A percentile compares a stretch with the other conserved stretches of the same genome.
Evolutionary conservation across 2,113 vertebrate species (phyloP).

Genomic region (Galemys pyrenaicus): DNA sequence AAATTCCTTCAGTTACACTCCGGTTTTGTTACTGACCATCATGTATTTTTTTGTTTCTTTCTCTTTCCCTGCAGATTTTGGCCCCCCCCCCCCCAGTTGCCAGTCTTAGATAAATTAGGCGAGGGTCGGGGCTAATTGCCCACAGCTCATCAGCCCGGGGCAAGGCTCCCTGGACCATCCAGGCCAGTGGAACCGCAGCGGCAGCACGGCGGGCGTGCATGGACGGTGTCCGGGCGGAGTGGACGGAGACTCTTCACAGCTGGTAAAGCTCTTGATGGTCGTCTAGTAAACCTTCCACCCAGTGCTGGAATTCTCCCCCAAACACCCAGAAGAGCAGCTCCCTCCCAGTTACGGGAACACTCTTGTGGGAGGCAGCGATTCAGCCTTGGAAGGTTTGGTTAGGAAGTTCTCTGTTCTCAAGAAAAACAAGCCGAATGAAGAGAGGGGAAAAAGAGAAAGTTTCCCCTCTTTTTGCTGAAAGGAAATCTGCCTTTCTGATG

Average conservation of each 20-base stretch:
- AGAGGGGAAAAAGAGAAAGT: too few relatives aligned
- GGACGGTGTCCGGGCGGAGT: too few relatives aligned
- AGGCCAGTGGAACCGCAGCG: not conserved
- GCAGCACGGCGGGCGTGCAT: too few relatives aligned
- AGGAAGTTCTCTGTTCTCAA: not conserved
- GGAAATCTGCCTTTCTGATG: not conserved
- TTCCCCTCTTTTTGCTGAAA: not conserved
- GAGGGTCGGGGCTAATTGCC: constrained; percentile 24
- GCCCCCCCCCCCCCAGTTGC: not conserved
- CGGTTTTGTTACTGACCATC: constrained; percentile 56
- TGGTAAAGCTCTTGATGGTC: not conserved
- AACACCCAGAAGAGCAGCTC: not conserved
- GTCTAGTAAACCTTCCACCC: not conserved
- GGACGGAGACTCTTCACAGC: not conserved
- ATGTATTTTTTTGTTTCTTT: constrained; percentile 41
- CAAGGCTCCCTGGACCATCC: too few relatives aligned
- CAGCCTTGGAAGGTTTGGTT: not conserved
- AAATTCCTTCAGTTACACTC: constrained; percentile 63
- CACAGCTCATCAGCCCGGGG: not conserved
- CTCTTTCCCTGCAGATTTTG: constrained; percentile 46
- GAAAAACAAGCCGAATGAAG: too few relatives aligned
- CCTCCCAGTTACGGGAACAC: not conserved
- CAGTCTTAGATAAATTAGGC: constrained; percentile 13
- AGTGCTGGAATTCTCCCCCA: not conserved
- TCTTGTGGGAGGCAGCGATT: not conserved